Base-by-base conservation (phyloP, 2,113 vertebrate species). In the Plecotus auritus region DNA sequence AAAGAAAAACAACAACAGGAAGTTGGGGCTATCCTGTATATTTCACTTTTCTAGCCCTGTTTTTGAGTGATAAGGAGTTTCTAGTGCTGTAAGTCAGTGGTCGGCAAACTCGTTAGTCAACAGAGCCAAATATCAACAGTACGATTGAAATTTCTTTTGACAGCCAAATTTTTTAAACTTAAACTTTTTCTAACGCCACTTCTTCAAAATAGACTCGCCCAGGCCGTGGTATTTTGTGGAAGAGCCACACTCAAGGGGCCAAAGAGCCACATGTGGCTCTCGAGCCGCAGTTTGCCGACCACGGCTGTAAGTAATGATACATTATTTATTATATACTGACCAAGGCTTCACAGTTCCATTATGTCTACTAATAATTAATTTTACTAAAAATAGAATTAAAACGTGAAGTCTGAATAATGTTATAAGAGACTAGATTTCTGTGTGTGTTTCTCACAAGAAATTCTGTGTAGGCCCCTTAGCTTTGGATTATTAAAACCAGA, bases 401-500 rank as follows among this genome's bases (percentile, higher is more conserved):
- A 66, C 11, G 49, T 59, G 64, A 95, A 96, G 73, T n/a, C 76
- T 14, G 94, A 94, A 91, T 93, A 42, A 87, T 45, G 89, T 80
- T 70, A 26, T 76, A 93, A 81, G 56, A 74, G 17, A 37, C 47
- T 49, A 26, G 30, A 69, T 92, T 69, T 96, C 78, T 89, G 3
- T 64, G 32, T 91, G 37, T 70, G 45, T 64, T 93, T 94, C 90
- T 85, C 85, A 74, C 86, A 94, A 81, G 78, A 81, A 90, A 88
- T 70, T 69, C 74, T 89, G n/a, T 28, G 67, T 49, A 84, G 42
- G 5, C 20, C n/a, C 13, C 47, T 72, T 59, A 85, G 84, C 8
- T 87, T 59, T 86, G 81, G 88, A 85, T 93, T 94, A 94, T 84
- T 86, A 86, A 95, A 89, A 89, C 37, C 70, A 90, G 80, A 94